Conservation (phyloP, 1,140 invertebrate genomes). For the Pseudomyrmex concolor region DNA sequence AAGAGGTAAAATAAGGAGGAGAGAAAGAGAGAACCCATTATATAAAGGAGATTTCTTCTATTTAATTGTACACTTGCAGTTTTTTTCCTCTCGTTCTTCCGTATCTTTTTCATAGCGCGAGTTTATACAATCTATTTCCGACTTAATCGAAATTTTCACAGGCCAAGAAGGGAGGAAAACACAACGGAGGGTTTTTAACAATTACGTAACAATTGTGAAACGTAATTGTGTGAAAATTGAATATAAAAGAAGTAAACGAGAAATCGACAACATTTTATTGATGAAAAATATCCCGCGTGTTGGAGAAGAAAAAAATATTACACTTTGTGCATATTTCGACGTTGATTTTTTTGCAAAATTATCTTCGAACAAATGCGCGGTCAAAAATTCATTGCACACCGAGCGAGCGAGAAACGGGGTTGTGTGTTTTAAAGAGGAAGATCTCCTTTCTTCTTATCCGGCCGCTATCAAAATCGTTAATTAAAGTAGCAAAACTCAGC, state of each 20-base stretch:
- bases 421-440: constrained; percentile 51
- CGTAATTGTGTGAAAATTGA: too few relatives aligned
- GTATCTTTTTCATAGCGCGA: background rate
- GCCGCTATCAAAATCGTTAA: constrained; percentile 72
- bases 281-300: too few relatives aligned
- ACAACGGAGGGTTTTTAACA: background rate
- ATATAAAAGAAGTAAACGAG: too few relatives aligned
- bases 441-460: constrained; percentile 50
- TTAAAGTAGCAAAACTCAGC: constrained; percentile 67
- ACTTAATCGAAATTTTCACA: background rate
- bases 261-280: too few relatives aligned
- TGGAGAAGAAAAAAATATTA: too few relatives aligned
- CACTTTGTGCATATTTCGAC: too few relatives aligned
- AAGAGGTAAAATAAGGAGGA: background rate
- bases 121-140: background rate
- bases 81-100: background rate
- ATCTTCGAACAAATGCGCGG: too few relatives aligned
- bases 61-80: background rate
- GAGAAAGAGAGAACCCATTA: background rate
- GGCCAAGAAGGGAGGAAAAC: background rate
- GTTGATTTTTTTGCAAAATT: too few relatives aligned
- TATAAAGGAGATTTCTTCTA: background rate
- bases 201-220: too few relatives aligned
- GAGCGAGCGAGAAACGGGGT: background rate
- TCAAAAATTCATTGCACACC: too few relatives aligned